These are phyloP conservation scores for Serilophus lunatus DNA, from an alignment of 2,113 vertebrate genomes.

Conservation along the genomic window DNA sequence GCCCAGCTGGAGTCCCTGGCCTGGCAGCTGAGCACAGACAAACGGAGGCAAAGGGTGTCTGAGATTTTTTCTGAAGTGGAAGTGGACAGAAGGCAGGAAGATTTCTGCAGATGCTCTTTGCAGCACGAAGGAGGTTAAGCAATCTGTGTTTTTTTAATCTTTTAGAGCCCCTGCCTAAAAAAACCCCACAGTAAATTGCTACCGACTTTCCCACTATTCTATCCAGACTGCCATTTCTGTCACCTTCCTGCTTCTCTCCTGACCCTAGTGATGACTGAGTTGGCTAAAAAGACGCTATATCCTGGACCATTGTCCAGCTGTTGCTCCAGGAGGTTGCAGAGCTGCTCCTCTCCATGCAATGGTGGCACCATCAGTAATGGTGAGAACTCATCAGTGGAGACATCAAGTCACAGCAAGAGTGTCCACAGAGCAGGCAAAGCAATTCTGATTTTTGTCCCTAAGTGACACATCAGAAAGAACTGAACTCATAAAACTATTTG, in stretches of 20 bases:
- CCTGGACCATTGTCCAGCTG: background rate
- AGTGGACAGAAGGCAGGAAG: rapidly evolving
- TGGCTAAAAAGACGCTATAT: background rate
- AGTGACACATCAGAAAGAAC: background rate
- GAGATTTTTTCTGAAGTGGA: background rate
- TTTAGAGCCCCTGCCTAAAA: background rate
- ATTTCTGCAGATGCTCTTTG: background rate
- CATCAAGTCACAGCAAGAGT: background rate
- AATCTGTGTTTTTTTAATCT: background rate
- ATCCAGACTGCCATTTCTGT: background rate
- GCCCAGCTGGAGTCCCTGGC: background rate
- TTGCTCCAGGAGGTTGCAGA: background rate
- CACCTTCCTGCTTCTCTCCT: background rate
- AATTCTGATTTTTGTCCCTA: background rate
- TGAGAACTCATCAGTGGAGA: background rate
- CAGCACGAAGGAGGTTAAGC: background rate
- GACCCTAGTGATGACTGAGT: background rate
- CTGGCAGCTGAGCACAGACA: background rate
- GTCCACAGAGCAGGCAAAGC: background rate
- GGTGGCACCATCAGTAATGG: background rate
- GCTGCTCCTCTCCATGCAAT: background rate
- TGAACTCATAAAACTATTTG: background rate
- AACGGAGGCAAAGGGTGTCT: background rate
- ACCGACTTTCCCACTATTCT: background rate
- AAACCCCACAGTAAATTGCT: rapidly evolving